Evolutionary conservation across 2,113 vertebrate species (phyloP), one percentile per base, ranked within the genome.

Genomic region (Origma solitaria): DNA sequence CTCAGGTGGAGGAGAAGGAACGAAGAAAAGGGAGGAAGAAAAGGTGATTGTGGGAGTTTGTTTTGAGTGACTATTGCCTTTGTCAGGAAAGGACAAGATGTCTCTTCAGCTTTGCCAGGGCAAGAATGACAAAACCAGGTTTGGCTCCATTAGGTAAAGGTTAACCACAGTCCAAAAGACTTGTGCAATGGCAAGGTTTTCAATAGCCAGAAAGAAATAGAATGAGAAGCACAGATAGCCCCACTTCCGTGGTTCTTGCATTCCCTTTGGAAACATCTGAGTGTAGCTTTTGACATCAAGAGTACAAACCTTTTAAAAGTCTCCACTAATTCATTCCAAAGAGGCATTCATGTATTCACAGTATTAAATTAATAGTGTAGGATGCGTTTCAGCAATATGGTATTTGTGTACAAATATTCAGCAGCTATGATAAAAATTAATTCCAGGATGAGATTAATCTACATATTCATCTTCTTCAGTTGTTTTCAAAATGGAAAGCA

Each of bases 351-450:
- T 70, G 38, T 11, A 50, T 76, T 88, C 31, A 58, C 0, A 1
- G 11, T 47, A 56, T 50, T 60, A 71, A 77, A 95, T 93, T 90
- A 87, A 64, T 66, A 82, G 69, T 60, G 35, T 81, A 89, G 70
- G 45, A 79, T 86, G 10, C 1, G 0, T 81, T 94, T 70, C 53
- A 89, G 42, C n/a, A 83, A n/a, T 71, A 86, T 21, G 31, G 13
- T 49, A 82, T 95, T 85, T 94, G 73, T 93, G 38, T 76, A 93
- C 80, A 92, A 94, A 94, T 83, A 94, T 62, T 89, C 60, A 83
- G 79, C 62, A 95, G 56, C 87, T 87, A 79, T 35, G 33, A 80
- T 53, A 33, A 88, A 97, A 91, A 95, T 89, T 92, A 97, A 93
- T 82, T 96, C 60, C 65, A 86, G 65, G 42, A 76, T 88, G 88